Conservation (phyloP, 2,797 vertebrate genomes). For the Hemitrygon akajei region DNA sequence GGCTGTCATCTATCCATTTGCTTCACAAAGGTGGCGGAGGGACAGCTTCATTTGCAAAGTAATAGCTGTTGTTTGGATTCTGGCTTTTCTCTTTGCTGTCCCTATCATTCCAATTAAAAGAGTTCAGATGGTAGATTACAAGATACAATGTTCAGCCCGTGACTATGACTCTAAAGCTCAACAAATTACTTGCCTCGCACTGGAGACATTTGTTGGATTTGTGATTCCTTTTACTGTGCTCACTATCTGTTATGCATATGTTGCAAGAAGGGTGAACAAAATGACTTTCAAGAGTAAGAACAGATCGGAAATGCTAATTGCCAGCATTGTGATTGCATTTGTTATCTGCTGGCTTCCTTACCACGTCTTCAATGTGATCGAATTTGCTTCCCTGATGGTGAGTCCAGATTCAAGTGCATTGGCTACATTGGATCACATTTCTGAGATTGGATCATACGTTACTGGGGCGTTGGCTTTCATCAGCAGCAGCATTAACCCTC, state of each 20-base stretch:
- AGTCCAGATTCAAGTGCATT: slow-evolving; percentile 42
- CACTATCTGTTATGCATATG: slow-evolving; percentile 64
- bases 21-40: slow-evolving; percentile 60
- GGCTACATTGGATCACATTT: slow-evolving; percentile 45
- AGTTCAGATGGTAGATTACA: slow-evolving; percentile 28
- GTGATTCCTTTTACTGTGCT: slow-evolving; percentile 68
- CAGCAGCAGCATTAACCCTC: slow-evolving; percentile 73
- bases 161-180: slow-evolving; percentile 54
- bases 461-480: slow-evolving; percentile 72
- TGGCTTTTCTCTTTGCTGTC: slow-evolving; percentile 63
- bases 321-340: slow-evolving; percentile 66
- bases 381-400: slow-evolving; percentile 52
- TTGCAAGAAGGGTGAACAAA: slow-evolving; percentile 65
- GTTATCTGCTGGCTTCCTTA: slow-evolving; percentile 75
- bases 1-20: slow-evolving; percentile 69
- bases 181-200: slow-evolving; percentile 57
- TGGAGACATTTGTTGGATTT: slow-evolving; percentile 75
- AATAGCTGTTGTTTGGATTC: slow-evolving; percentile 60
- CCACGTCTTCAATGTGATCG: slow-evolving; percentile 68
- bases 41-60: slow-evolving; percentile 56
- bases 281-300: slow-evolving; percentile 69
- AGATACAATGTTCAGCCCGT: slow-evolving; percentile 55
- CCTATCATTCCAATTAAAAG: slow-evolving; percentile 66
- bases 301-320: slow-evolving; percentile 67
- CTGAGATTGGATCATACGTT: slow-evolving; percentile 49